Evolutionary conservation across 2,888 invertebrate species (phyloP).

Genomic region (Linhomoeus sp.): DNA sequence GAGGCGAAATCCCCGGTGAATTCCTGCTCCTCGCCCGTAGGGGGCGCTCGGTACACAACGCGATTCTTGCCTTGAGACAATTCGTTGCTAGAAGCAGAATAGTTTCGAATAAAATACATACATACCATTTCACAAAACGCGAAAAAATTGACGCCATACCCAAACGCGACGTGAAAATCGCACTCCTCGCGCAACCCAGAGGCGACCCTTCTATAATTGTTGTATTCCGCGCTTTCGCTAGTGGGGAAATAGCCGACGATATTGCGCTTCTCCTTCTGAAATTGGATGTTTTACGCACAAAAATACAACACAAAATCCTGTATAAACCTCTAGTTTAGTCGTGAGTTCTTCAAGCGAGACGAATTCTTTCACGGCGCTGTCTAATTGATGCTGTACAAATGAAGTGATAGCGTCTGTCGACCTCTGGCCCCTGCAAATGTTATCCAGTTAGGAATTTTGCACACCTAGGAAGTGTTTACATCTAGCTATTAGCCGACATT

Average conservation of each 20-base stretch:
- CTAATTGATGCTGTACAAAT: conserved; percentile 68
- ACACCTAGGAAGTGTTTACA: too few relatives aligned
- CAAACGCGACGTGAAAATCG: conserved; percentile 73
- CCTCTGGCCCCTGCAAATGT: conserved; percentile 43
- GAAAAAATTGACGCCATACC: conserved; percentile 31
- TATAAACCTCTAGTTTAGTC: conserved; percentile 42
- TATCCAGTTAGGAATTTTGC: too few relatives aligned
- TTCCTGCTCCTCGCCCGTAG: conserved; percentile 1
- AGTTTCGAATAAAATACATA: conserved; percentile 17
- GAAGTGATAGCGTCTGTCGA: conserved; percentile 71
- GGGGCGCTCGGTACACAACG: conserved; percentile 5
- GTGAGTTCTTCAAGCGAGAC: conserved; percentile 48
- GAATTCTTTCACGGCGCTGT: conserved; percentile 63
- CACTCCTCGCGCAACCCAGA: conserved; percentile 83
- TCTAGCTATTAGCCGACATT: too few relatives aligned
- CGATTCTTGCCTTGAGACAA: not conserved
- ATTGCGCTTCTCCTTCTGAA: conserved; percentile 44
- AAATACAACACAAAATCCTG: too few relatives aligned
- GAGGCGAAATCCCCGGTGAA: conserved; percentile 11
- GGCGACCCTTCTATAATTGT: conserved; percentile 57
- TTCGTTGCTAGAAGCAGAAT: conserved; percentile 7
- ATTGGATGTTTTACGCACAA: too few relatives aligned
- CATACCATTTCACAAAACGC: not conserved
- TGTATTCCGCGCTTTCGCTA: conserved; percentile 57
- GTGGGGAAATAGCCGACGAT: conserved; percentile 31